phyloP scores from a whole-genome alignment of 2,888 invertebrate genomes.

The Drosophila paracracens region DNA sequence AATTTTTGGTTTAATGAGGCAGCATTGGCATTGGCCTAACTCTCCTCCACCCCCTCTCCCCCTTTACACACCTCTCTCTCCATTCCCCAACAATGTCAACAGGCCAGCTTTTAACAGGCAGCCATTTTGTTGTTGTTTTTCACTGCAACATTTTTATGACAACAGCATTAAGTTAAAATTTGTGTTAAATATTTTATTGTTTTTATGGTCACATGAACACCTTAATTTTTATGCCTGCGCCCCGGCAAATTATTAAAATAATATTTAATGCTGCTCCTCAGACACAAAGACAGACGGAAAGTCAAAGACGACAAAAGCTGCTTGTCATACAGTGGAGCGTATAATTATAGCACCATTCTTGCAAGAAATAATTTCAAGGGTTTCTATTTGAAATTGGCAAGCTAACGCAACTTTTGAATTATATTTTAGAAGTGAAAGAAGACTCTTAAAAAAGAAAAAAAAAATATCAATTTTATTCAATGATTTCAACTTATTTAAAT shows the following conservation, averaged over 20 bases:
- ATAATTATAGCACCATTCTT: conserved; percentile 14
- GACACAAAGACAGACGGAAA: not conserved
- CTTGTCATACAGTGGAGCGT: not conserved
- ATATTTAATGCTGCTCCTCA: conserved; percentile 15
- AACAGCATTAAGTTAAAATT: conserved; percentile 76
- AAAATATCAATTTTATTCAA: not conserved
- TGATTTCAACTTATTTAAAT: too few relatives aligned
- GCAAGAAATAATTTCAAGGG: not conserved
- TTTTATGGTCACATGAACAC: conserved; percentile 74
- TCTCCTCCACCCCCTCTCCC: conserved; percentile 16
- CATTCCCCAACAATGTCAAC: conserved; percentile 19
- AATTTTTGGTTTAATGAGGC: conserved; percentile 81
- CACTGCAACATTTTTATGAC: conserved; percentile 70
- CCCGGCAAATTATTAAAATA: conserved; percentile 51
- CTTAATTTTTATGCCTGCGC: conserved; percentile 56
- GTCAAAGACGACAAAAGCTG: not conserved
- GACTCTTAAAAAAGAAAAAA: not conserved
- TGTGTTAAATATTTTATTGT: conserved; percentile 81
- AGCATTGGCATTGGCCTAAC: conserved; percentile 57
- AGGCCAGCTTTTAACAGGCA: conserved; percentile 52
- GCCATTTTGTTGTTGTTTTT: conserved; percentile 38
- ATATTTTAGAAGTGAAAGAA: not conserved
- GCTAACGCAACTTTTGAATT: not conserved
- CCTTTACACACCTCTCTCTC: not conserved
- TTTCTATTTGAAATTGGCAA: not conserved